A percentile compares a stretch with the other conserved stretches of the same genome.
These are phyloP conservation scores for Melipona beecheii DNA, from an alignment of 2,888 invertebrate species.

Conservation along the genomic window DNA sequence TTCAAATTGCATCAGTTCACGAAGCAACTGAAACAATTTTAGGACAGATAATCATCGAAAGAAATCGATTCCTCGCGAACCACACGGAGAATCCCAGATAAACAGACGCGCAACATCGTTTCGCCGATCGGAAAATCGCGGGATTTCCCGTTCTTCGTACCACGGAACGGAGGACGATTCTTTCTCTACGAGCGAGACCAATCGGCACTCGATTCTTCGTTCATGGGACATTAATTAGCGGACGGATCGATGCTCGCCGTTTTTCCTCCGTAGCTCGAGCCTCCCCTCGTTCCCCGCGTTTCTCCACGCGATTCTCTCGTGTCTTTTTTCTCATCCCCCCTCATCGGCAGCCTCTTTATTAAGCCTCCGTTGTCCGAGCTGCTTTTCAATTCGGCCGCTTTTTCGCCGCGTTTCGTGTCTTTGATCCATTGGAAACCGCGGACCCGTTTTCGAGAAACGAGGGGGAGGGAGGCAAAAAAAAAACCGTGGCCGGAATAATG, in stretches of 20 bases:
- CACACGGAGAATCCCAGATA: not conserved
- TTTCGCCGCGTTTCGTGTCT: not conserved
- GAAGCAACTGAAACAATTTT: too few relatives aligned
- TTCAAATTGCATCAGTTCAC: too few relatives aligned
- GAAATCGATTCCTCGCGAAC: not conserved
- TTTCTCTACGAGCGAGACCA: not conserved
- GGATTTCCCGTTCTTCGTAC: not conserved
- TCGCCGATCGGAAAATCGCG: not conserved
- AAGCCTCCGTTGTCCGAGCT: constrained; percentile 46
- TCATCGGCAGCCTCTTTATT: constrained; percentile 46
- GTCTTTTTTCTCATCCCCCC: not conserved
- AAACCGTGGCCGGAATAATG: not conserved
- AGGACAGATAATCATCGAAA: too few relatives aligned
- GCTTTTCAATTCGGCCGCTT: constrained; percentile 41
- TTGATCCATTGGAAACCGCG: not conserved
- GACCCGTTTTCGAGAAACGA: not conserved
- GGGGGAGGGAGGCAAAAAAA: too few relatives aligned
- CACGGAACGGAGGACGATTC: not conserved
- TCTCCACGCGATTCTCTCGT: not conserved
- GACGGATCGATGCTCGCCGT: constrained; percentile 35
- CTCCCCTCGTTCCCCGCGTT: not conserved
- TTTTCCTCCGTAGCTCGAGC: constrained; percentile 1
- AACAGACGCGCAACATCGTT: not conserved
- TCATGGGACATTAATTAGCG: constrained; percentile 43
- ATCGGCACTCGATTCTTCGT: constrained; percentile 34